These are phyloP conservation scores for Porites rus DNA, from an alignment of 92 coral and sea anemone species.

Conservation along the genomic window DNA sequence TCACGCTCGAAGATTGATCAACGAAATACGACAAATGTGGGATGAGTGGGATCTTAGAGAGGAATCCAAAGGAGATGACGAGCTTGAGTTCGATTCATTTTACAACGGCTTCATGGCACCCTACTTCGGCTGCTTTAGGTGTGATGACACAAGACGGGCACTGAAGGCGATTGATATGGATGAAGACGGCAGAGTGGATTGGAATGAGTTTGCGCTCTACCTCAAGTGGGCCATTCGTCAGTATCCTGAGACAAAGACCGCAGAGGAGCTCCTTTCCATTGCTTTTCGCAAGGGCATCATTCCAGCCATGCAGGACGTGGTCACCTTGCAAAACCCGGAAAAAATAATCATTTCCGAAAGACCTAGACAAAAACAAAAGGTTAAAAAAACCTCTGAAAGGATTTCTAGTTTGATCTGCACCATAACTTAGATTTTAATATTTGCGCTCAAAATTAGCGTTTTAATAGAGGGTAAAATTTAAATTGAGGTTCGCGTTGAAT, in stretches of 20 bases:
- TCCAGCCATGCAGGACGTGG: slow-evolving; percentile 85
- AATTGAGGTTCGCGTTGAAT: neutral
- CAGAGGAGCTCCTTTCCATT: slow-evolving; percentile 34
- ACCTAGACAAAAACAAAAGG: too few relatives aligned
- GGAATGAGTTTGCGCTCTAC: slow-evolving; percentile 53
- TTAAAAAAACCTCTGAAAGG: too few relatives aligned
- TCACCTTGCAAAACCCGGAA: neutral
- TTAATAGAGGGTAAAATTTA: too few relatives aligned
- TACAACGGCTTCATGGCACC: slow-evolving; percentile 77
- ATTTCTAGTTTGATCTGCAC: too few relatives aligned
- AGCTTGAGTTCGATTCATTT: slow-evolving; percentile 65
- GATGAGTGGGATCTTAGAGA: slow-evolving; percentile 70
- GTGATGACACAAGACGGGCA: slow-evolving; percentile 53
- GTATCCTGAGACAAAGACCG: slow-evolving; percentile 34
- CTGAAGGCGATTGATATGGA: slow-evolving; percentile 67
- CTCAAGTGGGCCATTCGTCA: slow-evolving; percentile 49
- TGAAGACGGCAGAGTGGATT: slow-evolving; percentile 58
- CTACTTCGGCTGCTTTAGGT: slow-evolving; percentile 65
- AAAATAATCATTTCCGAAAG: too few relatives aligned
- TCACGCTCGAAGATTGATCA: slow-evolving; percentile 39
- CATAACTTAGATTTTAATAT: too few relatives aligned
- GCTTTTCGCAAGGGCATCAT: slow-evolving; percentile 70
- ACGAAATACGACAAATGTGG: slow-evolving; percentile 59
- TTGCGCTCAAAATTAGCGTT: too few relatives aligned
- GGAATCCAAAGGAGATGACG: slow-evolving; percentile 48